phyloP scores from a whole-genome alignment of 92 coral and sea anemone species.

The Paramuricea clavata region DNA sequence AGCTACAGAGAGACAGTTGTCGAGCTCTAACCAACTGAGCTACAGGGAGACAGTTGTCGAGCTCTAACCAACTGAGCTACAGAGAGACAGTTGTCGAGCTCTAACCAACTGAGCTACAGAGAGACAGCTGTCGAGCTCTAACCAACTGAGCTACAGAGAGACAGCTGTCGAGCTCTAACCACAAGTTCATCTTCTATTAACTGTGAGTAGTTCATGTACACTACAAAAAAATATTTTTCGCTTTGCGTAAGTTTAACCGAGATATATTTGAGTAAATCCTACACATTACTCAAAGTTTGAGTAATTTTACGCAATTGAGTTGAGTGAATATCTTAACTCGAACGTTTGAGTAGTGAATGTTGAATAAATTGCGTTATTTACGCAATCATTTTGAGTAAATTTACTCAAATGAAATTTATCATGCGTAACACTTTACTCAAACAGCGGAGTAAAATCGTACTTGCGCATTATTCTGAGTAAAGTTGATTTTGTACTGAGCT shows the following conservation, averaged over 20 bases:
- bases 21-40: no score
- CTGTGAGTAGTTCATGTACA: no score
- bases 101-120: no score
- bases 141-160: no score
- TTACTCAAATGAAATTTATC: background rate
- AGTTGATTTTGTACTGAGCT: constrained; percentile 4
- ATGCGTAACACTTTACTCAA: background rate
- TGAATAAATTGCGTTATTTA: background rate
- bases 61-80: no score
- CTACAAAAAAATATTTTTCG: background rate
- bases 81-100: no score
- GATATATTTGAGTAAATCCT: background rate
- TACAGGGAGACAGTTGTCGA: no score
- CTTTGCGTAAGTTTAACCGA: constrained; percentile 7
- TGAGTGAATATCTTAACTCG: background rate
- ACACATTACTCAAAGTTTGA: constrained; percentile 3
- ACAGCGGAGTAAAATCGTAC: background rate
- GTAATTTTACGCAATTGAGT: background rate
- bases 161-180: no score
- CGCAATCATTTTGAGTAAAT: background rate
- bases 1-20: no score
- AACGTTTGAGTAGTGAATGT: constrained; percentile 7
- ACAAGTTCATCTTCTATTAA: no score
- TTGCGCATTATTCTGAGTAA: background rate
- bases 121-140: no score